Percentiles rank a stretch among this genome's conserved stretches.
Conservation (phyloP, 2,113 vertebrate species). For the Nanorana parkeri region DNA sequence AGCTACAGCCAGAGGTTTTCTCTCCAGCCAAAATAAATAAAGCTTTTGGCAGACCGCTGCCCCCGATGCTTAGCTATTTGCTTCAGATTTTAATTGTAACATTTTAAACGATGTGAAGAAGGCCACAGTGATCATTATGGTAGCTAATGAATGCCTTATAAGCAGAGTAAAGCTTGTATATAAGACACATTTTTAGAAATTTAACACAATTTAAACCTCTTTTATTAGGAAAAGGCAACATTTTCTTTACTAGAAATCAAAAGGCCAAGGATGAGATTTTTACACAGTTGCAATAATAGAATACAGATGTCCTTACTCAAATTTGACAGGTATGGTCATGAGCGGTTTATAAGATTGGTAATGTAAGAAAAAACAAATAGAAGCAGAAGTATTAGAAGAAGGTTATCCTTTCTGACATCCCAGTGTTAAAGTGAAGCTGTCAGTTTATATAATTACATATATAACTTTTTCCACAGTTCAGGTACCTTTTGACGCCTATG, state of each 20-base stretch:
- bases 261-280: background rate
- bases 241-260: background rate
- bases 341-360: background rate
- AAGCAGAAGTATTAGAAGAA: no score
- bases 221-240: constrained; percentile 1
- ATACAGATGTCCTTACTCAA: constrained; percentile 14
- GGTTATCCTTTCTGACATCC: no score
- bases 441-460: no score
- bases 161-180: constrained; percentile 1
- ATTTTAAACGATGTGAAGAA: background rate
- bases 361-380: no score
- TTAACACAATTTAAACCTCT: background rate
- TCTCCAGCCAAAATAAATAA: constrained; percentile 44
- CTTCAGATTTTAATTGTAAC: constrained; percentile 23
- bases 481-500: no score
- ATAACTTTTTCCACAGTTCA: no score
- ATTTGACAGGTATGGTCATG: background rate
- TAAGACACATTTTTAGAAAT: background rate
- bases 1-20: constrained; percentile 25
- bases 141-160: constrained; percentile 45
- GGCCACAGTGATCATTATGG: constrained; percentile 4
- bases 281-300: constrained; percentile 35
- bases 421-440: no score
- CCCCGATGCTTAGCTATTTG: constrained; percentile 37
- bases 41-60: constrained; percentile 29